These are phyloP conservation scores for Dolichomitus sp. DNA, from an alignment of 2,888 invertebrate genomes.

Conservation along the genomic window DNA sequence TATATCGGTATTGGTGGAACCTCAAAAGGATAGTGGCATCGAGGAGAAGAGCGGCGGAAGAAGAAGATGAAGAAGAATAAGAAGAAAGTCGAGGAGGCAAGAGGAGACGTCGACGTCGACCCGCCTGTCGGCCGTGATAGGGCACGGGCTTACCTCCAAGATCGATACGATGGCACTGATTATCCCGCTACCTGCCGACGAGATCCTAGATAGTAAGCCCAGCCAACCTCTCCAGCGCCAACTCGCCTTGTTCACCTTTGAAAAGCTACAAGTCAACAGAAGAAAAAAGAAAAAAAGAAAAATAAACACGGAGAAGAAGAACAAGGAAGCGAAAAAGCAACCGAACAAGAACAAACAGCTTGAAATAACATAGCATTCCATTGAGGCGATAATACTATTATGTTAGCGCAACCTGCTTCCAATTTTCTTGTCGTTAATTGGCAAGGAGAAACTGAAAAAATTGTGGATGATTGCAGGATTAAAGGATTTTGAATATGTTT, in stretches of 20 bases:
- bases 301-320: too few species aligned
- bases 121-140: constrained; percentile 55
- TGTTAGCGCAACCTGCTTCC: too few species aligned
- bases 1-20: constrained; percentile 46
- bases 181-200: constrained; percentile 56
- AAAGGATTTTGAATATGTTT: too few species aligned
- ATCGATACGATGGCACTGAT: constrained; percentile 62
- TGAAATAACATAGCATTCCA: too few species aligned
- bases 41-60: neutral
- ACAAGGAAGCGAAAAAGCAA: too few species aligned
- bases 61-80: constrained; percentile 10
- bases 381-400: too few species aligned
- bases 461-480: too few species aligned
- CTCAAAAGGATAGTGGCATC: constrained; percentile 40
- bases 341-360: too few species aligned
- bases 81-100: constrained; percentile 15
- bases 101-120: constrained; percentile 41
- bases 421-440: too few species aligned
- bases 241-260: constrained; percentile 17
- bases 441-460: too few species aligned
- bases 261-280: neutral
- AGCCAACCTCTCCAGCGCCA: constrained; percentile 5
- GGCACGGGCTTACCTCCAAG: constrained; percentile 55
- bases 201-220: constrained; percentile 36
- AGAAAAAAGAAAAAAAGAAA: too few species aligned